A percentile compares a stretch with the other conserved stretches of the same genome.
These are phyloP conservation scores for Sebastes matsubarae DNA, from an alignment of 2,797 vertebrate species.

Conservation along the genomic window DNA sequence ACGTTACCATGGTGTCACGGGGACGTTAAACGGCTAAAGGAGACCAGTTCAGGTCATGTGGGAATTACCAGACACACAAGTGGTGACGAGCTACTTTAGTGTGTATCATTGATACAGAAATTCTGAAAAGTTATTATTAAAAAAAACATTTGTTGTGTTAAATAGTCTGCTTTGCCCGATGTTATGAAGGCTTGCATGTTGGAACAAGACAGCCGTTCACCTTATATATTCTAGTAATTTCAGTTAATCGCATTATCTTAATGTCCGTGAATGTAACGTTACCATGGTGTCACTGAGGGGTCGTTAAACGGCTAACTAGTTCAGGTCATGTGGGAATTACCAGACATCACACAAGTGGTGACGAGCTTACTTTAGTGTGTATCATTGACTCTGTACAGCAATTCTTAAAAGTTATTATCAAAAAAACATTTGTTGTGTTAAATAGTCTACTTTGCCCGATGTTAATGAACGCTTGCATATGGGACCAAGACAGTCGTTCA, in stretches of 20 bases:
- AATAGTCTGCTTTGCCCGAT: background rate
- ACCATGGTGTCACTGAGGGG: too few species aligned
- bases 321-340: background rate
- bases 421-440: too few species aligned
- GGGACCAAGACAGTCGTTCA: background rate
- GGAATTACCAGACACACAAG: background rate
- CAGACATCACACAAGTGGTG: fast-evolving
- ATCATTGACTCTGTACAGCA: background rate
- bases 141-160: too few species aligned
- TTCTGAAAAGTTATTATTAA: background rate
- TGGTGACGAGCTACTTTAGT: background rate
- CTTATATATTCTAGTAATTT: background rate
- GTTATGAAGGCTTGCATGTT: background rate
- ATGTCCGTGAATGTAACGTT: background rate
- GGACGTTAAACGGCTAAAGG: too few species aligned
- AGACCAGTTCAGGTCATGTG: background rate
- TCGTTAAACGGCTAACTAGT: background rate
- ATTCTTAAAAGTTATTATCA: background rate
- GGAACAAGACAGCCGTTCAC: background rate
- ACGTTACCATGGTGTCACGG: too few species aligned
- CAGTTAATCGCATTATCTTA: too few species aligned
- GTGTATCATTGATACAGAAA: background rate
- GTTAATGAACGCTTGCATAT: background rate
- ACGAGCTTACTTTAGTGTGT: fast-evolving
- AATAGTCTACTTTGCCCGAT: too few species aligned